Conservation (phyloP, 2,797 vertebrate genomes). For the Tragopan temminckii region DNA sequence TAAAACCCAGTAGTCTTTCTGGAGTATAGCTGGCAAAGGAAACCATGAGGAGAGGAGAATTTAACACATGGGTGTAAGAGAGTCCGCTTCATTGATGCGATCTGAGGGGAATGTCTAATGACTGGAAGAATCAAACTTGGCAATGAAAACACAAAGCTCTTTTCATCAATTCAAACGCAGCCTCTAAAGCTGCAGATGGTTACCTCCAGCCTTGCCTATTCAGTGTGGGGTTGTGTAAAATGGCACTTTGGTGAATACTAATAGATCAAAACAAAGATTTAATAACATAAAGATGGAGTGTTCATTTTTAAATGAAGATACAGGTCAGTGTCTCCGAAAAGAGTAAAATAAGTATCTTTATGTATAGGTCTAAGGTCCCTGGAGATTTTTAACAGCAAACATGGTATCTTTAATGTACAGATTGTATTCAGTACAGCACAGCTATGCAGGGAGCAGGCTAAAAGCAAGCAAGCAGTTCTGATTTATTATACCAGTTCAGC, state of each 20-base stretch:
- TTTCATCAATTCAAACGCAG: slow-evolving; percentile 86
- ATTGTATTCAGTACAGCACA: slow-evolving; percentile 64
- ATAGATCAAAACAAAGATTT: slow-evolving; percentile 87
- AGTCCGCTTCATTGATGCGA: slow-evolving; percentile 86
- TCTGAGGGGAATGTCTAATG: slow-evolving; percentile 90
- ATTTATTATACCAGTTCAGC: slow-evolving; percentile 41
- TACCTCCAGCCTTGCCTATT: slow-evolving; percentile 85
- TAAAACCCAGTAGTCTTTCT: slow-evolving; percentile 82
- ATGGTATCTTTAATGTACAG: slow-evolving; percentile 68
- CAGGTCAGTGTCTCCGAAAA: slow-evolving; percentile 85
- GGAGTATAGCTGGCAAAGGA: slow-evolving; percentile 86
- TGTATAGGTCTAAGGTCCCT: slow-evolving; percentile 81
- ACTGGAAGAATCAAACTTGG: slow-evolving; percentile 89
- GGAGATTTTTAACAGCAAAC: slow-evolving; percentile 80
- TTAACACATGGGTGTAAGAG: slow-evolving; percentile 89
- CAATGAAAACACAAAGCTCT: slow-evolving; percentile 90
- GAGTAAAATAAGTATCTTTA: slow-evolving; percentile 79
- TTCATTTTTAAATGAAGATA: slow-evolving; percentile 83
- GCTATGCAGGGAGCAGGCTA: slow-evolving; percentile 56
- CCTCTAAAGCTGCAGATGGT: slow-evolving; percentile 86
- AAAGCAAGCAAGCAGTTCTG: slow-evolving; percentile 51
- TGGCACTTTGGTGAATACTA: slow-evolving; percentile 86
- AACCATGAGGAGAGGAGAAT: slow-evolving; percentile 88
- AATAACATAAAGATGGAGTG: slow-evolving; percentile 85
- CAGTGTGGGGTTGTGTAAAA: slow-evolving; percentile 81